Percentiles rank a stretch among this genome's conserved stretches.
Conservation (phyloP, 2,797 vertebrate genomes). For the Avahi laniger region DNA sequence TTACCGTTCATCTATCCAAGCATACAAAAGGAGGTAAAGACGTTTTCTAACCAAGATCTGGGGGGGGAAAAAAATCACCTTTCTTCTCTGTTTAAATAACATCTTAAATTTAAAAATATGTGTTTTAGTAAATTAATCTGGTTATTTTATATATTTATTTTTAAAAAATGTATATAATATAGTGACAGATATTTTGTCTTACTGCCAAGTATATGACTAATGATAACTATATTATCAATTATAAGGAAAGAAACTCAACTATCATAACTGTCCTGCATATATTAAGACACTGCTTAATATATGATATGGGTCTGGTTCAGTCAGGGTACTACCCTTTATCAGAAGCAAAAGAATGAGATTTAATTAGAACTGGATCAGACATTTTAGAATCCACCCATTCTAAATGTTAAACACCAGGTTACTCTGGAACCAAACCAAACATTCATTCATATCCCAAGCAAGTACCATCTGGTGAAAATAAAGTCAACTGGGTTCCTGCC, state of each 20-base stretch:
- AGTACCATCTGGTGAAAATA: slow-evolving; percentile 18
- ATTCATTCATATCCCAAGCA: background rate
- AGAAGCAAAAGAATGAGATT: slow-evolving; percentile 18
- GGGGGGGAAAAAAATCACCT: background rate
- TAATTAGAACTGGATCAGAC: background rate
- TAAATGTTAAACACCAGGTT: slow-evolving; percentile 44
- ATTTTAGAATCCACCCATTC: slow-evolving; percentile 16
- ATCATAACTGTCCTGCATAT: background rate
- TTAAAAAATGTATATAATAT: background rate
- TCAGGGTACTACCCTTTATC: background rate
- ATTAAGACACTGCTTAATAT: background rate
- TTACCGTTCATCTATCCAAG: slow-evolving; percentile 40
- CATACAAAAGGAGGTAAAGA: background rate
- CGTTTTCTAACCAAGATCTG: slow-evolving; percentile 16
- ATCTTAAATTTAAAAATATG: background rate
- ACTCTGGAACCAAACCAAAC: slow-evolving; percentile 22
- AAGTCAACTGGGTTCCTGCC: background rate
- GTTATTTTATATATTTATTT: background rate
- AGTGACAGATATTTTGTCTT: slow-evolving; percentile 11
- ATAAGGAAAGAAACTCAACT: background rate
- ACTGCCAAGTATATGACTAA: background rate
- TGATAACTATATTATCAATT: background rate
- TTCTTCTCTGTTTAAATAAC: background rate
- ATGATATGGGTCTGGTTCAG: background rate
- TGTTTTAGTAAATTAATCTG: slow-evolving; percentile 31